Conservation (phyloP, 2,113 vertebrate species). For the Syngnathoides biaculeatus region DNA sequence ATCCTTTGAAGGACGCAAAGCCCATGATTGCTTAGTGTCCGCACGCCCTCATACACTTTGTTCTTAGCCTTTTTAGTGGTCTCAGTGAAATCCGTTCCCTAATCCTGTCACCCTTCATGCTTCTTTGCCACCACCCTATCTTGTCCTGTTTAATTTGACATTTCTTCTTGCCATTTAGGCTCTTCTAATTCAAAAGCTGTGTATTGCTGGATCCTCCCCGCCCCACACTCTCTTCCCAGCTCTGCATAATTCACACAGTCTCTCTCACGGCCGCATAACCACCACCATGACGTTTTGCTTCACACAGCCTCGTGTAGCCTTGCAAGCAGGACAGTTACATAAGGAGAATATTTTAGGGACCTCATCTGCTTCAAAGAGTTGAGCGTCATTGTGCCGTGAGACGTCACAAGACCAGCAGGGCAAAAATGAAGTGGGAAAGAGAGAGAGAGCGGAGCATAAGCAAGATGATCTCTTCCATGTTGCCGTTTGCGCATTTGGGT, state of each 20-base stretch:
- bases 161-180: slow-evolving; percentile 34
- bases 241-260: slow-evolving; percentile 66
- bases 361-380: slow-evolving; percentile 57
- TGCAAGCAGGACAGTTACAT: slow-evolving; percentile 65
- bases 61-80: slow-evolving; percentile 7
- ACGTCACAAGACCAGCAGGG: slow-evolving; percentile 44
- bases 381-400: slow-evolving; percentile 50
- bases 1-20: slow-evolving; percentile 1
- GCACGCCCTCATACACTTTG: not conserved
- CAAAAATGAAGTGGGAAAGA: slow-evolving; percentile 13
- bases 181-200: slow-evolving; percentile 62
- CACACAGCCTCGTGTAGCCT: slow-evolving; percentile 39
- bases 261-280: slow-evolving; percentile 9
- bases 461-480: not conserved
- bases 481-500: not conserved
- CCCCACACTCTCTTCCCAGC: slow-evolving; percentile 26
- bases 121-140: slow-evolving; percentile 5
- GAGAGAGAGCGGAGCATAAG: not conserved
- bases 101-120: slow-evolving; percentile 2
- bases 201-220: slow-evolving; percentile 43
- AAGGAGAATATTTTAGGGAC: slow-evolving; percentile 64
- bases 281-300: slow-evolving; percentile 38
- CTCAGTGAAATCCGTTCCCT: slow-evolving; percentile 7
- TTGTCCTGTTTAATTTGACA: slow-evolving; percentile 4
- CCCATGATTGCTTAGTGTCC: slow-evolving; percentile 8